Percentiles rank a stretch among this genome's conserved stretches.
phyloP scores from a whole-genome alignment of 2,113 vertebrate genomes.

The Ceuthmochares aereus region DNA sequence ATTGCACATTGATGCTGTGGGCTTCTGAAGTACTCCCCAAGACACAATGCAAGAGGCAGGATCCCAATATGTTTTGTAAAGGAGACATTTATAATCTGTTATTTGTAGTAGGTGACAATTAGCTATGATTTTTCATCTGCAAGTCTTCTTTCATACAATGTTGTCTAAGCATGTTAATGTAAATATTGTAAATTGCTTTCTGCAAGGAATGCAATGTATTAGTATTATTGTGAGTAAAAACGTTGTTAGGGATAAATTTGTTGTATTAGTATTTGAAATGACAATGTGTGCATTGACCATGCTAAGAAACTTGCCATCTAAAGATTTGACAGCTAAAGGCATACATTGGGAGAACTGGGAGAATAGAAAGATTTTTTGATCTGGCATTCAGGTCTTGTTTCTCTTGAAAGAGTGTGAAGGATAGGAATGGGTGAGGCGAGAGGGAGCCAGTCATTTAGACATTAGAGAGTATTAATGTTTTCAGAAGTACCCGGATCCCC shows the following conservation, averaged over 20 bases:
- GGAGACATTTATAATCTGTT: neutral
- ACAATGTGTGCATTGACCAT: neutral
- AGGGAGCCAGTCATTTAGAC: neutral
- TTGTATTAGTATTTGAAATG: neutral
- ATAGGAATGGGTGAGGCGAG: neutral
- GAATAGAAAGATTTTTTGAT: neutral
- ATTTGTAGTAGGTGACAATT: neutral
- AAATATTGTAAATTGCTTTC: neutral
- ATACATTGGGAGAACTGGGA: neutral
- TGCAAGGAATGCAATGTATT: neutral
- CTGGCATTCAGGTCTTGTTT: neutral
- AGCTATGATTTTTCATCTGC: neutral
- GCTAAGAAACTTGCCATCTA: neutral
- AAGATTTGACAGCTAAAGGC: neutral
- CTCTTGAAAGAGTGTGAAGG: neutral
- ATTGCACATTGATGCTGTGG: rapidly evolving
- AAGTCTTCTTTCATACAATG: neutral
- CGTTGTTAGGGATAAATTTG: neutral
- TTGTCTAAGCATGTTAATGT: neutral
- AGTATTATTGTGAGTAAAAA: neutral
- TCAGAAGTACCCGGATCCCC: neutral
- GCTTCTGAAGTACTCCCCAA: neutral
- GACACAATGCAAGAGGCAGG: neutral
- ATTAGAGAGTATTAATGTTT: neutral
- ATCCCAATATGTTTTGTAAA: neutral